These are phyloP conservation scores for Procambarus virginalis DNA, from an alignment of 1,140 invertebrate genomes.

Conservation along the genomic window DNA sequence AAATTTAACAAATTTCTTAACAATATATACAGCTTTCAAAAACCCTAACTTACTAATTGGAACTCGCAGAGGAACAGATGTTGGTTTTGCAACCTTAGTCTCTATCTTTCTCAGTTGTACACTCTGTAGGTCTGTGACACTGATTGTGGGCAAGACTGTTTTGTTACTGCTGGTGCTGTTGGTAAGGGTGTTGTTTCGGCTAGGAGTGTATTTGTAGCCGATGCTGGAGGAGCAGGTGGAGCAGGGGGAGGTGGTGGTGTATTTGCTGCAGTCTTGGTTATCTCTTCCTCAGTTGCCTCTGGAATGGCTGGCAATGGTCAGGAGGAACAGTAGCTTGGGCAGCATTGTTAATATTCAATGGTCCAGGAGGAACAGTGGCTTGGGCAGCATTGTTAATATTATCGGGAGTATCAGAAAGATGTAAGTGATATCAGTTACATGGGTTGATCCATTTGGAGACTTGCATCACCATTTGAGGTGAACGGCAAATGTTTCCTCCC, in stretches of 20 bases:
- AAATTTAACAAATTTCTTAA: no score
- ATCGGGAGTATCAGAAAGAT: constrained; percentile 16
- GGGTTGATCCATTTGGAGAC: neutral
- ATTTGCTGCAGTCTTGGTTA: neutral
- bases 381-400: neutral
- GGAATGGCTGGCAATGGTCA: constrained; percentile 69
- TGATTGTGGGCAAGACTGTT: constrained; percentile 82
- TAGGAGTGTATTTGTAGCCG: constrained; percentile 36
- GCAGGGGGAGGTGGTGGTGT: constrained; percentile 79
- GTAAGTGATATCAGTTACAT: neutral
- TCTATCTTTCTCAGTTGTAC: constrained; percentile 85
- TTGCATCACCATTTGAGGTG: neutral
- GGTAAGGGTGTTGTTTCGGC: constrained; percentile 58
- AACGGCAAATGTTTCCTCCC: constrained; percentile 73
- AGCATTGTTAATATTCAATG: neutral
- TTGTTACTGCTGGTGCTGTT: constrained; percentile 71
- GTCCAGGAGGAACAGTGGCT: constrained; percentile 55
- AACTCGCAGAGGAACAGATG: constrained; percentile 80
- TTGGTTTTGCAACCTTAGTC: constrained; percentile 80
- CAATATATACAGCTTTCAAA: no score
- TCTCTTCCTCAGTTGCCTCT: constrained; percentile 63
- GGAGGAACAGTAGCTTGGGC: constrained; percentile 61
- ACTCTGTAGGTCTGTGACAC: constrained; percentile 88
- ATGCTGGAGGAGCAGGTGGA: constrained; percentile 70
- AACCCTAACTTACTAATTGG: constrained; percentile 40